These are phyloP conservation scores for Caenorhabditis auriculariae DNA, from an alignment of 2,888 invertebrate genomes.

Conservation along the genomic window DNA sequence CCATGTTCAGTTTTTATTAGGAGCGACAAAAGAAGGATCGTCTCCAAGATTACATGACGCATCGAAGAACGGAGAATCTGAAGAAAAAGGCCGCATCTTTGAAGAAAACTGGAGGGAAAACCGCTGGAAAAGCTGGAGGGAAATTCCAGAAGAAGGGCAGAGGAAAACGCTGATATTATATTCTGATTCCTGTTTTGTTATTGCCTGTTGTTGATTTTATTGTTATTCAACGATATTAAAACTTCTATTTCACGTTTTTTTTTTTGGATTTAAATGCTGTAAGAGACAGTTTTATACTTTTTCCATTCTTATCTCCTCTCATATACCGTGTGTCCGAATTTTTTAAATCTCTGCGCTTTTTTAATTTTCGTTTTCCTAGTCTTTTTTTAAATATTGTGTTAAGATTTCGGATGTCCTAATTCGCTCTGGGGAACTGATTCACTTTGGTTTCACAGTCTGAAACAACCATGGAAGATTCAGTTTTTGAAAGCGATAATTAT, in stretches of 20 bases:
- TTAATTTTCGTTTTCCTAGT: too few species aligned
- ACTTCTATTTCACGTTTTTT: too few species aligned
- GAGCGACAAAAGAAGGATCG: conserved; percentile 44
- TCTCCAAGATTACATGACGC: conserved; percentile 52
- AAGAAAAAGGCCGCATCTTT: conserved; percentile 23
- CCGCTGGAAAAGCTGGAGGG: conserved; percentile 1
- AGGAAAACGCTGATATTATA: conserved; percentile 8
- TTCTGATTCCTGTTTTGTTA: not conserved
- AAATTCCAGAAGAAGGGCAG: conserved; percentile 3
- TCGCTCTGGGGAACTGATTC: too few species aligned
- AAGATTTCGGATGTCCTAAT: too few species aligned
- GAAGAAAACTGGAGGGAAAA: conserved; percentile 8
- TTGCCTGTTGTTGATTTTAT: not conserved
- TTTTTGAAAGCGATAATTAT: too few species aligned
- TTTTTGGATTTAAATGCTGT: not conserved
- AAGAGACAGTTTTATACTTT: too few species aligned
- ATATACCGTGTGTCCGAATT: not conserved
- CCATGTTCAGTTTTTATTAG: conserved; percentile 2
- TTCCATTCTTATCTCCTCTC: not conserved
- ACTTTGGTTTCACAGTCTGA: too few species aligned
- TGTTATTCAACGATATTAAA: not conserved
- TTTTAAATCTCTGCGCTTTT: too few species aligned
- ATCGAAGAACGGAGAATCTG: conserved; percentile 38
- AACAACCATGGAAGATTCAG: too few species aligned
- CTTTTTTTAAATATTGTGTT: conserved; percentile 1